Evolutionary conservation across 2,888 invertebrate species (phyloP), one percentile per base, ranked within the genome.

Genomic region (Athetis lepigone): DNA sequence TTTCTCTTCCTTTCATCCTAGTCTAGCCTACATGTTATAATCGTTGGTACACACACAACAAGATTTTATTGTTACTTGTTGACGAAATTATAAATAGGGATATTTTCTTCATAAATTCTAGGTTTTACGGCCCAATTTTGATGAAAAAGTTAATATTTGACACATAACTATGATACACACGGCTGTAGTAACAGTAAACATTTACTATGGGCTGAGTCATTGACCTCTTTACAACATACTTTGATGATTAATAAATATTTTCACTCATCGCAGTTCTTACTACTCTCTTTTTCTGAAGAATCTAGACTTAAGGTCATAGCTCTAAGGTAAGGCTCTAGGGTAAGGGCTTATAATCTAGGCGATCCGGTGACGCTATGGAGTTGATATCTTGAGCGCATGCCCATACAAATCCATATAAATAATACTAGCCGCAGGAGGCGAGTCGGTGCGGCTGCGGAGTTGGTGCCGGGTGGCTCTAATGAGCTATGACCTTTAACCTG

Each of bases 141-240:
- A 1, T 40, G 18, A 1, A 36, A 56, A 46, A 25, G 27, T 40
- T 51, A 36, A 69, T 51, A 51, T 69, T 61, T 61, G 51, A 69
- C 69, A 68, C 39, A 51, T 51, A 27, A 36, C 16, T 42, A 25
- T 33, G 59, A 39, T 58, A 58, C 29, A 58, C 43, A 59, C 68
- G 68, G 68, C 59, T 50, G 49, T 59, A 39, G 25, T 45, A 50
- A 50, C 68, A 45, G 60, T 66, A 61, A 61, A 67, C 52, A 52
- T 67, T 69, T 61, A 61, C 61, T 52, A 52, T 6, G 7, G 18
- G 13, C 29, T 63, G 71, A 72, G 55, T 74, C 69, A 74, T 63
- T 72, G 72, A 64, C 69, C 72, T 74, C 58, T 74, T 74, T 72
- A 63, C 33, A 29, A 40, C 74, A 50, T 45, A 70, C 37, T 25